Percentiles rank a stretch among this genome's conserved stretches.
phyloP scores from a whole-genome alignment of 2,888 invertebrate species.

The Melanargia galathea region DNA sequence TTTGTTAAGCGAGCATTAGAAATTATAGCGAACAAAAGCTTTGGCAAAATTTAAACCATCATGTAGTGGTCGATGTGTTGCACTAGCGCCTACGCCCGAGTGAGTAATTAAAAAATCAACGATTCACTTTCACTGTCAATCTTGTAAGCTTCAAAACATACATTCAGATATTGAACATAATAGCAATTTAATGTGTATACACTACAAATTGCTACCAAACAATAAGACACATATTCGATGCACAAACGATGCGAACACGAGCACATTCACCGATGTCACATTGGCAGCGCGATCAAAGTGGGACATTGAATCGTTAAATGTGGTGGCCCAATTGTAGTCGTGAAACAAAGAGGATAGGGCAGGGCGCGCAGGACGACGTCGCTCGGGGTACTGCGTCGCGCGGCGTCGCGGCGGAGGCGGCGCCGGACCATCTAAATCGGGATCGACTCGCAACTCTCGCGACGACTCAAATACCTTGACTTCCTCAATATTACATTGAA shows the following conservation, averaged over 20 bases:
- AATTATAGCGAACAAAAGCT: not conserved
- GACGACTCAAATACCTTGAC: constrained; percentile 82
- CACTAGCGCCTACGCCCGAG: not conserved
- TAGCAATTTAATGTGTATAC: not conserved
- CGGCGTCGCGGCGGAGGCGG: constrained; percentile 72
- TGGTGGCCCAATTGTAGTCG: constrained; percentile 52
- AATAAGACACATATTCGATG: constrained; percentile 11
- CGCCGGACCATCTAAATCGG: constrained; percentile 82
- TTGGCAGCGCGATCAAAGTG: constrained; percentile 34
- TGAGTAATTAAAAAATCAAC: constrained; percentile 1
- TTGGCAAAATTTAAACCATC: not conserved
- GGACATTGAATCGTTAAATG: constrained; percentile 55
- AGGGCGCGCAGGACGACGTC: constrained; percentile 76
- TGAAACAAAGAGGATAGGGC: constrained; percentile 57
- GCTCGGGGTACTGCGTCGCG: constrained; percentile 75
- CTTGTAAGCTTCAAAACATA: constrained; percentile 15
- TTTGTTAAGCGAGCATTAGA: not conserved
- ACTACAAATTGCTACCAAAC: constrained; percentile 21
- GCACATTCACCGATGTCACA: constrained; percentile 30
- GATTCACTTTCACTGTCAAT: constrained; percentile 18
- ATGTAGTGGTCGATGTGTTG: not conserved
- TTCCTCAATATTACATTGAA: constrained; percentile 83
- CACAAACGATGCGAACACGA: constrained; percentile 26
- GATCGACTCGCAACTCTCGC: constrained; percentile 80
- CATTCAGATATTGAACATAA: not conserved